Conservation (phyloP, 2,113 vertebrate species). For the Pampusana beccarii region DNA sequence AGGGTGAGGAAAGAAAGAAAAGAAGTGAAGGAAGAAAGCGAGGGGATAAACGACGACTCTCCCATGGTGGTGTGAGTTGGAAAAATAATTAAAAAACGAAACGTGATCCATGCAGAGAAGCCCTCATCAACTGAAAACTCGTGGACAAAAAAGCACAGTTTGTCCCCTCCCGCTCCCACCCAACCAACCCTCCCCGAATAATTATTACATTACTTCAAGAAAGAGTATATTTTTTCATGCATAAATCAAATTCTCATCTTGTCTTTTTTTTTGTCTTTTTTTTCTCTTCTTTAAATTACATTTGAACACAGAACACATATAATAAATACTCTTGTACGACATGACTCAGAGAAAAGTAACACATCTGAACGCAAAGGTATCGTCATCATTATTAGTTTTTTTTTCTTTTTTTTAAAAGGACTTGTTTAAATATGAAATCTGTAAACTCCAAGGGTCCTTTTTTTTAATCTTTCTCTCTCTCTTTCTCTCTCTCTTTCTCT, state of each 20-base stretch:
- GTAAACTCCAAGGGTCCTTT: slow-evolving; percentile 77
- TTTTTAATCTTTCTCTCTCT: slow-evolving; percentile 26
- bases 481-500: slow-evolving; percentile 6
- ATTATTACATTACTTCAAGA: slow-evolving; percentile 74
- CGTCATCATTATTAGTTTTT: slow-evolving; percentile 21
- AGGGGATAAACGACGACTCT: not conserved
- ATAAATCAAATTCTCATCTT: slow-evolving; percentile 76
- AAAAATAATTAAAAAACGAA: not conserved
- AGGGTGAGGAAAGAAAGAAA: not conserved
- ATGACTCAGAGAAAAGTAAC: slow-evolving; percentile 75
- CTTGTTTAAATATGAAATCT: slow-evolving; percentile 76
- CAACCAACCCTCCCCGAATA: slow-evolving; percentile 65
- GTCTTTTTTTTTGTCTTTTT: slow-evolving; percentile 58
- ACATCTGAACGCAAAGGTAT: slow-evolving; percentile 71
- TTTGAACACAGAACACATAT: slow-evolving; percentile 93
- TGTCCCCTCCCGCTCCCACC: slow-evolving; percentile 46
- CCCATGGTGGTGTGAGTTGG: not conserved
- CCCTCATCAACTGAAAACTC: slow-evolving; percentile 53
- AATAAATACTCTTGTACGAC: slow-evolving; percentile 85
- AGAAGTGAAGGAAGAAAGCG: not conserved
- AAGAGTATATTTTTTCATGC: slow-evolving; percentile 78
- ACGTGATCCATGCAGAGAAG: slow-evolving; percentile 65
- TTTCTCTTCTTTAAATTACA: slow-evolving; percentile 89
- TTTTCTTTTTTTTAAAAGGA: slow-evolving; percentile 69
- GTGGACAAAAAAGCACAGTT: slow-evolving; percentile 56